phyloP scores from a whole-genome alignment of 2,113 vertebrate species.

The Recurvirostra avosetta region DNA sequence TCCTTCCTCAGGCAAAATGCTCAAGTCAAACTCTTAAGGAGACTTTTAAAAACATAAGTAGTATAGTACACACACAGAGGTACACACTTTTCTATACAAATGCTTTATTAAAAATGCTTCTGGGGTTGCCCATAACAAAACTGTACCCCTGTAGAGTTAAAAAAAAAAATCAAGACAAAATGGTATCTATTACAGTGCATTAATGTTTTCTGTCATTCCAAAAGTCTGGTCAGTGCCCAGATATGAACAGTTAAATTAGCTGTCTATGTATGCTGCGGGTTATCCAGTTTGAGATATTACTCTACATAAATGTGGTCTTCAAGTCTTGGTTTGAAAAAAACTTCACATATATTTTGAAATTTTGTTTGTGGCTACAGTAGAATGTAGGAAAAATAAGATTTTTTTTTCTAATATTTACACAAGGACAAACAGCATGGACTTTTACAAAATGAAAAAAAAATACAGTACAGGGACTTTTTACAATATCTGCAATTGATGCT shows the following conservation, averaged over 20 bases:
- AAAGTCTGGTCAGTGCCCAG: not conserved
- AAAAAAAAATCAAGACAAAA: not conserved
- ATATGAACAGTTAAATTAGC: not conserved
- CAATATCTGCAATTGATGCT: too few species aligned
- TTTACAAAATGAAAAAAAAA: not conserved
- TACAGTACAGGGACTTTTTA: not conserved
- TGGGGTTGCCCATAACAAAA: not conserved
- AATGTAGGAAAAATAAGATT: not conserved
- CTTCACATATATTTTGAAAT: not conserved
- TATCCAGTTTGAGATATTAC: not conserved
- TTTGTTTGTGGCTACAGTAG: not conserved
- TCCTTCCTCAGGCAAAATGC: not conserved
- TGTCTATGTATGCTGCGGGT: not conserved
- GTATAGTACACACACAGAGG: not conserved
- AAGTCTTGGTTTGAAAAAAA: not conserved
- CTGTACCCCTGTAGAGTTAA: not conserved
- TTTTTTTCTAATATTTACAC: not conserved
- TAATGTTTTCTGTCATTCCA: not conserved
- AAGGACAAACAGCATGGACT: accelerated
- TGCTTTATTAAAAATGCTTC: conserved; percentile 68
- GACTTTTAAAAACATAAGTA: not conserved
- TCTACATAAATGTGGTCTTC: not conserved
- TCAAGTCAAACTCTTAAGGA: not conserved
- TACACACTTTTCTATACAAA: conserved; percentile 6
- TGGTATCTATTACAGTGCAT: not conserved